Evolutionary conservation across 2,113 vertebrate species (phyloP).

Genomic region (Gallinago media): DNA sequence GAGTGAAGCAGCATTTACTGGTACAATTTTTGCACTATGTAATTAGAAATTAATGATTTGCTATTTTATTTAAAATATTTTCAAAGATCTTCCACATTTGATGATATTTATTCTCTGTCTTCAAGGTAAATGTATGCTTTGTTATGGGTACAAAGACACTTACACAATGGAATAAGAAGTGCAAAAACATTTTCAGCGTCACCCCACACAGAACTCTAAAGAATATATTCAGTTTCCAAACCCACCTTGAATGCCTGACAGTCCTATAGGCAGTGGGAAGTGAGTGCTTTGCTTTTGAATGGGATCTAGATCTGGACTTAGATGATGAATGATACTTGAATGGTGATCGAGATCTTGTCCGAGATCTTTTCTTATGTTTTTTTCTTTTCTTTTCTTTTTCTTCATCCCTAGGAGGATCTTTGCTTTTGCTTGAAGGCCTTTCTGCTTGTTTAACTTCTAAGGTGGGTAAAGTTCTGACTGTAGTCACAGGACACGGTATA

Average conservation of each 20-base stretch:
- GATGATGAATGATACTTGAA: conserved; percentile 80
- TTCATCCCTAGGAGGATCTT: conserved; percentile 72
- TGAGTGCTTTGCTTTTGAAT: conserved; percentile 89
- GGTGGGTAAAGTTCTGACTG: conserved; percentile 66
- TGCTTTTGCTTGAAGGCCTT: conserved; percentile 72
- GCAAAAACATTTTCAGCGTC: neutral
- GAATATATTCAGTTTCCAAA: neutral
- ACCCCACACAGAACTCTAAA: neutral
- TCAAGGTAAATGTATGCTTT: neutral
- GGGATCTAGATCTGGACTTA: conserved; percentile 78
- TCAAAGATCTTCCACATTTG: neutral
- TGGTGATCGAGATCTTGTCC: conserved; percentile 85
- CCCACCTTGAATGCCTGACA: conserved; percentile 88
- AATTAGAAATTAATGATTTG: neutral
- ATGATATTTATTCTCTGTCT: neutral
- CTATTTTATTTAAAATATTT: neutral
- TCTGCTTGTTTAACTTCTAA: conserved; percentile 68
- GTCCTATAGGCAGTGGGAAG: conserved; percentile 94
- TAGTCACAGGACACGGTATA: conserved; percentile 55
- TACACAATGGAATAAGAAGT: neutral
- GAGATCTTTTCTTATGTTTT: conserved; percentile 91
- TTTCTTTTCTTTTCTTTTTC: conserved; percentile 94
- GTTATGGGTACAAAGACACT: neutral
- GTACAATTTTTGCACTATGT: neutral
- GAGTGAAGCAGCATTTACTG: neutral